Evolutionary conservation across 1,140 invertebrate species (phyloP).

Genomic region (Trichonephila clavipes): DNA sequence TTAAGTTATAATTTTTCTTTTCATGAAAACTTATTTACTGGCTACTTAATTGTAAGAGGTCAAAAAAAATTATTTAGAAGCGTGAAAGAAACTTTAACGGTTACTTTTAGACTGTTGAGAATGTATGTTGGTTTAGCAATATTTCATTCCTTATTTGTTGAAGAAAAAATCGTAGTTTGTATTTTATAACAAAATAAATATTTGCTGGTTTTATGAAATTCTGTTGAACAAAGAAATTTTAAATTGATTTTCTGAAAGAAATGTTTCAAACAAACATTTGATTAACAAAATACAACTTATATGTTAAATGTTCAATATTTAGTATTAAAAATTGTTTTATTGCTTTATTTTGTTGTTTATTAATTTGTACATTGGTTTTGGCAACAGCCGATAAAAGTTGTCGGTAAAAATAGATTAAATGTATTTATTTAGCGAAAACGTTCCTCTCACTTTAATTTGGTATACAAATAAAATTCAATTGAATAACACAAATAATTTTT

Average conservation of each 20-base stretch:
- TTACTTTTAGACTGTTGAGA: not conserved
- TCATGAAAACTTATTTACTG: slow-evolving; percentile 56
- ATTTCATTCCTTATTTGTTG: not conserved
- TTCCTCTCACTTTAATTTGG: no score
- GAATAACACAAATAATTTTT: no score
- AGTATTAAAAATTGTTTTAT: no score
- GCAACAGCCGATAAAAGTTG: no score
- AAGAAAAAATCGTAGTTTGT: not conserved
- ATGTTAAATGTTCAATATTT: no score
- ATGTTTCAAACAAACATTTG: no score
- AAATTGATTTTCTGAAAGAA: not conserved
- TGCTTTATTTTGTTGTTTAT: no score
- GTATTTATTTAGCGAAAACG: no score
- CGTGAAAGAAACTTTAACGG: not conserved
- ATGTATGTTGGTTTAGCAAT: not conserved
- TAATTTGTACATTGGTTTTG: no score
- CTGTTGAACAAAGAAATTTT: not conserved
- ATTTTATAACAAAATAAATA: not conserved
- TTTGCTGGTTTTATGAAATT: not conserved
- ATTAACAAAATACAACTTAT: no score
- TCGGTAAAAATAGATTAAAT: no score
- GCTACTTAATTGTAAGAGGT: slow-evolving; percentile 56
- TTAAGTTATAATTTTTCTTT: slow-evolving; percentile 67
- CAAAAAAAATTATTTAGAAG: slow-evolving; percentile 26
- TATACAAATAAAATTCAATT: no score